phyloP scores from a whole-genome alignment of 35 echinoderm and acorn worm genomes.

The Ophiothrix spiculata region DNA sequence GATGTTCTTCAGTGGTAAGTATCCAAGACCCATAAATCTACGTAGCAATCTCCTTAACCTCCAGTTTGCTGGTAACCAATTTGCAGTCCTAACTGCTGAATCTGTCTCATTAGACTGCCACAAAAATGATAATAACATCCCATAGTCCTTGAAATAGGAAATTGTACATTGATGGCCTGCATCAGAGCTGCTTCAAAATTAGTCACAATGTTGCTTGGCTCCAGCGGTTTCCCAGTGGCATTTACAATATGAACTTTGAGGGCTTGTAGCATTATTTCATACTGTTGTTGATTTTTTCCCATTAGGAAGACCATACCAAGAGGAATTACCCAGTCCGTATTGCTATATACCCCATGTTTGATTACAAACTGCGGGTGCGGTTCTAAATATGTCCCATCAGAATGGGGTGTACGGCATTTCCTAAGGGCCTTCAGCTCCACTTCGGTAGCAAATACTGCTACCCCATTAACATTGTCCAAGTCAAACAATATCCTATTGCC shows the following conservation, averaged over 20 bases:
- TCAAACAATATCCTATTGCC: neutral
- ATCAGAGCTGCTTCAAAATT: constrained; percentile 13
- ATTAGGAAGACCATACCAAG: no score
- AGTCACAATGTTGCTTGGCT: neutral
- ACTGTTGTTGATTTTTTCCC: no score
- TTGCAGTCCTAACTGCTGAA: constrained; percentile 19
- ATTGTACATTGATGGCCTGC: neutral
- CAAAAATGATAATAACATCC: constrained; percentile 51
- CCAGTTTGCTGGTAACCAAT: neutral
- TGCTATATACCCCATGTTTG: no score
- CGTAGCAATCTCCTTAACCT: neutral
- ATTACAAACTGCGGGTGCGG: neutral
- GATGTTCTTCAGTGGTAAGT: neutral
- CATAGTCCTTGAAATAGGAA: neutral
- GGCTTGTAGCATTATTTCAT: no score
- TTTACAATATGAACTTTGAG: no score
- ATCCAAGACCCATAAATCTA: neutral
- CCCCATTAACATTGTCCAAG: neutral
- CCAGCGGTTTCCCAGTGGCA: neutral
- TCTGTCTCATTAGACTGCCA: constrained; percentile 15
- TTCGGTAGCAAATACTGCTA: neutral
- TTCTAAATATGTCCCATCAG: neutral
- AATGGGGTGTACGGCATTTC: neutral
- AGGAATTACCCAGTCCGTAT: no score
- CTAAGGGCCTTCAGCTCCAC: neutral